Conservation (phyloP, 2,113 vertebrate genomes). For the Australoheros scitulus region DNA sequence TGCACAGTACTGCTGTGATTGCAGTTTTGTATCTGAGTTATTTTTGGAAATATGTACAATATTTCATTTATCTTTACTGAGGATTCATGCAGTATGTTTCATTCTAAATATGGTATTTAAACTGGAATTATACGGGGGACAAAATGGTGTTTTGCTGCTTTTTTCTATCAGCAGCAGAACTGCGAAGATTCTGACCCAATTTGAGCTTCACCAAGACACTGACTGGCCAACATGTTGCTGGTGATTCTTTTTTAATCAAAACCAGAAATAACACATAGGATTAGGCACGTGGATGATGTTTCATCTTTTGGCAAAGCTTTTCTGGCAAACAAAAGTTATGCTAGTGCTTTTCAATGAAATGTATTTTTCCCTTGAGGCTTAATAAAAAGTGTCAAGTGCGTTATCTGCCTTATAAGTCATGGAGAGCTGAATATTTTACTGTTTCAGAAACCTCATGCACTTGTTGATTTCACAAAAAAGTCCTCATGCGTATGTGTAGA, state of each 20-base stretch:
- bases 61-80: background rate
- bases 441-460: background rate
- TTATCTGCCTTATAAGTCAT: background rate
- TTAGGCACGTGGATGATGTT: background rate
- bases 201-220: background rate
- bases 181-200: background rate
- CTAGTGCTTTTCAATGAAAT: background rate
- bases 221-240: background rate
- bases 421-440: background rate
- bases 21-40: background rate
- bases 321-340: conserved; percentile 1
- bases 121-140: background rate
- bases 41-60: background rate
- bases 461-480: background rate
- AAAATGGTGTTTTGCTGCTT: background rate
- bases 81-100: background rate
- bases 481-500: background rate
- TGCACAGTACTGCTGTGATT: background rate
- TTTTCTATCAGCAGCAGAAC: background rate
- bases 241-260: background rate
- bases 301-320: background rate
- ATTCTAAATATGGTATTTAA: background rate
- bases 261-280: background rate
- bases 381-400: background rate
- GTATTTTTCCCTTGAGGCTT: background rate